Percentiles rank a stretch among this genome's conserved stretches.
Evolutionary conservation across 2,888 invertebrate species (phyloP).

Genomic region (Arrhopalites spinosus): DNA sequence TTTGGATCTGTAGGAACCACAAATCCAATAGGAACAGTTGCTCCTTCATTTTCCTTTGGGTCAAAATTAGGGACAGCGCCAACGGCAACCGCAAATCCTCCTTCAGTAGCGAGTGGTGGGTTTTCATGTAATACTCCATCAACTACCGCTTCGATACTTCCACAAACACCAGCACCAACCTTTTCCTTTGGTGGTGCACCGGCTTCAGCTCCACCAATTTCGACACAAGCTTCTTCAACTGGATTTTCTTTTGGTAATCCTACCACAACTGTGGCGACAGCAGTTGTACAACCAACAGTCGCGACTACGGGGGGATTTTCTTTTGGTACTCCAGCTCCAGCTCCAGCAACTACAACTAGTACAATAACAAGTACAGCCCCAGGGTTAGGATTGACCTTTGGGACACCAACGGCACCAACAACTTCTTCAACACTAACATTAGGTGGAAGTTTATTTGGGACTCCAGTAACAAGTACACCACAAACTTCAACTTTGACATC

Average conservation of each 20-base stretch:
- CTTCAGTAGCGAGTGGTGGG: not conserved
- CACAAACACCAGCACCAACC: not conserved
- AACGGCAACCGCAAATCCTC: not conserved
- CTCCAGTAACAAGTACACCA: conserved; percentile 8
- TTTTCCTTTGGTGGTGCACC: conserved; percentile 11
- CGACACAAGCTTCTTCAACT: no score
- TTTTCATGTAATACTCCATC: not conserved
- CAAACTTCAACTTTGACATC: not conserved
- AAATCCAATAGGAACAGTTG: not conserved
- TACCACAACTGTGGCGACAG: no score
- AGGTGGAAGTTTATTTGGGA: conserved; percentile 5
- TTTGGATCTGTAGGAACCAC: conserved; percentile 14
- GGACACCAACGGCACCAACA: not conserved
- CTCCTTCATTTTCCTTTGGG: not conserved
- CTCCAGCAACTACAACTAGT: conserved; percentile 4
- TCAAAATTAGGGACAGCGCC: not conserved
- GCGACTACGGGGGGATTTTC: not conserved
- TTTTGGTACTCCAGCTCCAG: conserved; percentile 3
- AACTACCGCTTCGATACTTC: not conserved
- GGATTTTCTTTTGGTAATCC: not conserved
- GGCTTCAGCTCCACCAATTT: no score
- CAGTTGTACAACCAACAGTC: no score
- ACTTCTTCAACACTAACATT: not conserved
- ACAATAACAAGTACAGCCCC: no score
- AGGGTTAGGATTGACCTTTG: conserved; percentile 20